Percentiles rank a stretch among this genome's conserved stretches.
Evolutionary conservation across 2,113 vertebrate species (phyloP).

Genomic region (Irena cyanogastra): DNA sequence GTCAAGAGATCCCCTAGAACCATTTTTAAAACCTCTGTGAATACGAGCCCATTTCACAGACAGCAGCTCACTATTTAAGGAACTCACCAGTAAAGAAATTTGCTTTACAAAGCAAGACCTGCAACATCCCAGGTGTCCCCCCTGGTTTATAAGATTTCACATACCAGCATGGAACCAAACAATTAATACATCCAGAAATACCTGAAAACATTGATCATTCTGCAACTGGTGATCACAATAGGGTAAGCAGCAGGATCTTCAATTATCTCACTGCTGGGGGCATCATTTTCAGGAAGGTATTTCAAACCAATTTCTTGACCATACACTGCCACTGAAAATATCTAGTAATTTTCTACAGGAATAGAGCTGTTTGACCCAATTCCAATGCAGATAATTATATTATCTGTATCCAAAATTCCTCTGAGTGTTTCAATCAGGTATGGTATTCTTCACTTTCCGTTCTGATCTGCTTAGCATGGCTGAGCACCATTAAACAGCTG

Average conservation of each 20-base stretch:
- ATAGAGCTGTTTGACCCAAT: constrained; percentile 49
- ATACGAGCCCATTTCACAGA: neutral
- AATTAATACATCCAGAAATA: neutral
- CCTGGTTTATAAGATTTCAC: neutral
- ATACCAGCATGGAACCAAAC: neutral
- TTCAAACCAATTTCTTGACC: constrained; percentile 50
- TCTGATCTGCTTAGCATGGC: constrained; percentile 54
- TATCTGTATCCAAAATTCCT: constrained; percentile 55
- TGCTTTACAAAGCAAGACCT: neutral
- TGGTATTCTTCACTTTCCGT: constrained; percentile 57
- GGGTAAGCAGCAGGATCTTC: neutral
- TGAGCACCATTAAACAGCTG: constrained; percentile 59
- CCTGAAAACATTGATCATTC: neutral
- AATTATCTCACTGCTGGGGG: constrained; percentile 10
- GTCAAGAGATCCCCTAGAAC: neutral
- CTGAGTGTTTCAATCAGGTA: constrained; percentile 59
- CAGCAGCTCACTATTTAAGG: neutral
- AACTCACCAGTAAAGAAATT: neutral
- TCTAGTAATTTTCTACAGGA: constrained; percentile 43
- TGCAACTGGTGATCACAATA: neutral
- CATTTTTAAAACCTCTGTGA: neutral
- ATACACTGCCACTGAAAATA: constrained; percentile 1
- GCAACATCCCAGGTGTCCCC: neutral
- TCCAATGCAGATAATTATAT: constrained; percentile 54
- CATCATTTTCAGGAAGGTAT: constrained; percentile 13